Percentiles rank a stretch among this genome's conserved stretches.
Conservation (phyloP, 1,140 invertebrate genomes). For the Drosophila gunungcola region DNA sequence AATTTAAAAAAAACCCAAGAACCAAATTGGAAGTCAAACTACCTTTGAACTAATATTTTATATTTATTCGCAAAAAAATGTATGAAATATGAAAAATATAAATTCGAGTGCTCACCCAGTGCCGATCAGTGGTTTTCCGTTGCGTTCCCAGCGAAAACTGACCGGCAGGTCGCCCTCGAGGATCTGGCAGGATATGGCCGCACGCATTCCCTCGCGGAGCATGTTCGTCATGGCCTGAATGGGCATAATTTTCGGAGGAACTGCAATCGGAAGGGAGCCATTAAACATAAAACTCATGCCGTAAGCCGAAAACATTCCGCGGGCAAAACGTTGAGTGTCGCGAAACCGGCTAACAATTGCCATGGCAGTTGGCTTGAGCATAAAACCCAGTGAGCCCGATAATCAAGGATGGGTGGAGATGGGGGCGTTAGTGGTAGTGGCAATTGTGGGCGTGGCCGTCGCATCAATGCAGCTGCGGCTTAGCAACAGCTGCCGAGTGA, state of each 20-base stretch:
- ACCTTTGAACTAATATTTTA: no score
- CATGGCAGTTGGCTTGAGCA: constrained; percentile 62
- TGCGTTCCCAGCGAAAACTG: constrained; percentile 93
- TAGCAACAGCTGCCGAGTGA: constrained; percentile 76
- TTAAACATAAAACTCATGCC: constrained; percentile 24
- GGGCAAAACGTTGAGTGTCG: constrained; percentile 33
- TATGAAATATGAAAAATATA: no score
- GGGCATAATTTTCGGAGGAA: constrained; percentile 94
- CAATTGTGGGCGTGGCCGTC: constrained; percentile 53
- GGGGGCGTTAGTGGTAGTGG: constrained; percentile 18
- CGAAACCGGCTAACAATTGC: constrained; percentile 55
- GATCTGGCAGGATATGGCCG: constrained; percentile 96
- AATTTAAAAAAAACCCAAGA: no score
- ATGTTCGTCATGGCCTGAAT: constrained; percentile 92
- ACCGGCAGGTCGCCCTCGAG: constrained; percentile 97
- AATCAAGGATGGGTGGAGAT: constrained; percentile 29
- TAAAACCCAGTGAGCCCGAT: constrained; percentile 53
- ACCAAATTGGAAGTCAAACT: no score
- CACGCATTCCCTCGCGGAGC: constrained; percentile 95
- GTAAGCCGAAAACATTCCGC: constrained; percentile 15
- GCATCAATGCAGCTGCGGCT: constrained; percentile 73
- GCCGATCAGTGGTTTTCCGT: constrained; percentile 88
- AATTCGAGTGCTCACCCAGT: constrained; percentile 57
- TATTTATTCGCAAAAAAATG: no score
- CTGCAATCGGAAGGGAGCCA: constrained; percentile 85